A percentile compares a stretch with the other conserved stretches of the same genome.
phyloP scores from a whole-genome alignment of 2,797 vertebrate genomes.

The Sebastes glaucus region DNA sequence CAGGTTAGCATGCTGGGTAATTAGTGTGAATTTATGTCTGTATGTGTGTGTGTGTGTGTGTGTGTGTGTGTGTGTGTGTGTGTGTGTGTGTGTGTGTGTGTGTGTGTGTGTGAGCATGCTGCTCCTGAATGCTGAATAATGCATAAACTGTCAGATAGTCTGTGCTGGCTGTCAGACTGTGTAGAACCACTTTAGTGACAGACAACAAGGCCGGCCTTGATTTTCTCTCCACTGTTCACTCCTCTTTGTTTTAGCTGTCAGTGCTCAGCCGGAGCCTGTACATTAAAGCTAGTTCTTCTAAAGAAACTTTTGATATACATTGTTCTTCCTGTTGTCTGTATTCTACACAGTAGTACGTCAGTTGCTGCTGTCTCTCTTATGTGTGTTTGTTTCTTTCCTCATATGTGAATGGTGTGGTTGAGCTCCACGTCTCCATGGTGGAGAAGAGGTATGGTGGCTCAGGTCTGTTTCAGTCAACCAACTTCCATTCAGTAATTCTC shows the following conservation, averaged over 20 bases:
- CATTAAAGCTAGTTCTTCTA: background rate
- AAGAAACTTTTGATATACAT: background rate
- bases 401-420: background rate
- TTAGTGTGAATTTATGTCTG: constrained; percentile 3
- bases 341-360: background rate
- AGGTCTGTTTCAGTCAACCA: no score
- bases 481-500: no score
- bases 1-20: constrained; percentile 14
- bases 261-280: background rate
- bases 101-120: background rate
- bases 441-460: no score
- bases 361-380: background rate
- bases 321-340: background rate
- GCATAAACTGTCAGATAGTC: constrained; percentile 26
- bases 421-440: background rate
- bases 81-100: no score
- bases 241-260: constrained; percentile 35
- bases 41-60: no score
- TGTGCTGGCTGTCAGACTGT: constrained; percentile 24
- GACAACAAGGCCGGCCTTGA: constrained; percentile 11
- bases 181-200: constrained; percentile 5
- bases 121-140: constrained; percentile 23
- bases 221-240: background rate
- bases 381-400: background rate
- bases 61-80: background rate